Percentiles rank a stretch among this genome's conserved stretches.
phyloP scores from a whole-genome alignment of 2,797 vertebrate genomes.

The Gallinago nigripennis region DNA sequence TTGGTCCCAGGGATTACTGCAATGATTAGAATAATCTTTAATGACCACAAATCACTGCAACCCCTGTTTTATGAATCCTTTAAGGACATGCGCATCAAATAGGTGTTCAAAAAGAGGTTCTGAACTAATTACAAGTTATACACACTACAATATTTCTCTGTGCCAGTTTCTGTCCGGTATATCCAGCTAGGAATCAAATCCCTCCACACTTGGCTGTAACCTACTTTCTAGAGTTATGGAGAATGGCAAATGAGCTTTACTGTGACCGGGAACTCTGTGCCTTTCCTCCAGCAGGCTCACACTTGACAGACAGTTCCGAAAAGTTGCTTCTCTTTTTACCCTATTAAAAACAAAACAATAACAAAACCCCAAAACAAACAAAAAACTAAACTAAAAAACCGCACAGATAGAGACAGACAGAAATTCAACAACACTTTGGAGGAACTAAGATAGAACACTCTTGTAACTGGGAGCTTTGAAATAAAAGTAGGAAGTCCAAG shows the following conservation, averaged over 20 bases:
- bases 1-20: conserved; percentile 26
- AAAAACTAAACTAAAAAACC: rapidly evolving
- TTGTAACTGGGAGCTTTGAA: background rate
- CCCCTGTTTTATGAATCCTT: background rate
- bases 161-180: background rate
- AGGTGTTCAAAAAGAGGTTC: background rate
- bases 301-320: background rate
- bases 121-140: background rate
- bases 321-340: background rate
- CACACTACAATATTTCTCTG: background rate
- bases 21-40: conserved; percentile 46
- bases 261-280: background rate
- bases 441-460: background rate
- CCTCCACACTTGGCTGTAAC: background rate
- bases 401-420: background rate
- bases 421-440: background rate
- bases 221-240: background rate
- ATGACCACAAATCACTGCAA: background rate
- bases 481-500: background rate
- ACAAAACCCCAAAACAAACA: background rate
- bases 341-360: background rate
- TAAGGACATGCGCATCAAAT: background rate
- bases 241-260: background rate
- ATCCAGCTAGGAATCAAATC: conserved; percentile 2
- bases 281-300: background rate